These are phyloP conservation scores for Protaetia brevitarsis DNA, from an alignment of 1,140 invertebrate species.

Conservation along the genomic window DNA sequence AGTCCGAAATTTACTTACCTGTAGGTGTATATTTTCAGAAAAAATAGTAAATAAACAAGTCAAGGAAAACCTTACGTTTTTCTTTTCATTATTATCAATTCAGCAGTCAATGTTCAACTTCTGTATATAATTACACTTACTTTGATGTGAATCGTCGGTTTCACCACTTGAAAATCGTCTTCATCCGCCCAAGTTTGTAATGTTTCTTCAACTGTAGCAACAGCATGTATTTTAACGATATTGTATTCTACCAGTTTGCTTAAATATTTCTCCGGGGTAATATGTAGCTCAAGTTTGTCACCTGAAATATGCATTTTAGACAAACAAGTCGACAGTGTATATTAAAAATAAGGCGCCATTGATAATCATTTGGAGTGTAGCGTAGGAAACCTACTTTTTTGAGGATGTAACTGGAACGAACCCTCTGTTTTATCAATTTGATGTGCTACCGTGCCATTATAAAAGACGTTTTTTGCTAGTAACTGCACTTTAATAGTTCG, in stretches of 20 bases:
- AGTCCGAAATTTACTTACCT: no score
- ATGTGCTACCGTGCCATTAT: constrained; percentile 69
- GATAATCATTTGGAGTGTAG: no score
- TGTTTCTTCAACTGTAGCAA: constrained; percentile 68
- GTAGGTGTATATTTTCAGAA: no score
- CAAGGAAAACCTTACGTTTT: no score
- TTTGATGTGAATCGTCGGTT: constrained; percentile 64
- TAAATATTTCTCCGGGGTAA: constrained; percentile 64
- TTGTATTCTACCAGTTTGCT: constrained; percentile 72
- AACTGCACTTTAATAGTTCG: constrained; percentile 59
- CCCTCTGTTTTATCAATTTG: constrained; percentile 67
- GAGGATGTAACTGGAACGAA: constrained; percentile 58
- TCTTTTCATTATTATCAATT: no score
- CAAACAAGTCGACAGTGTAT: no score
- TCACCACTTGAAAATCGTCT: constrained; percentile 71
- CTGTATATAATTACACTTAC: constrained; percentile 50
- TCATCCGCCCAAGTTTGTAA: constrained; percentile 72
- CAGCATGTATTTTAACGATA: constrained; percentile 69
- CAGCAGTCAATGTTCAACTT: no score
- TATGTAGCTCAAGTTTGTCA: constrained; percentile 58
- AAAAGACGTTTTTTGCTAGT: constrained; percentile 68
- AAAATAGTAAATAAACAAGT: no score
- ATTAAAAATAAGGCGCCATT: no score
- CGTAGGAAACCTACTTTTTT: constrained; percentile 53
- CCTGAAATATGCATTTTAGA: constrained; percentile 51